phyloP scores from a whole-genome alignment of 2,113 vertebrate genomes.

The Empidonax traillii region DNA sequence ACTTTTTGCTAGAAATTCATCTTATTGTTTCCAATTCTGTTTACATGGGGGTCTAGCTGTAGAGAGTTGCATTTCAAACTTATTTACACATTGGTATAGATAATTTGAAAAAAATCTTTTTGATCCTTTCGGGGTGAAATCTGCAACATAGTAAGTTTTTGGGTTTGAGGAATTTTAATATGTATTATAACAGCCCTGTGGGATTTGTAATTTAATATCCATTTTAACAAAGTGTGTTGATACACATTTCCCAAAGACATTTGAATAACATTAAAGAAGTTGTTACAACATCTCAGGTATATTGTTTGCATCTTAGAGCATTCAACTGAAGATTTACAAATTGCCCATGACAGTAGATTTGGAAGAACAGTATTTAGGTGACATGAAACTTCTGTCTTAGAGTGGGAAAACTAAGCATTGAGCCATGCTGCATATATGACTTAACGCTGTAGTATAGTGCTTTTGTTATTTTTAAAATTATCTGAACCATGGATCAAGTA shows the following conservation, averaged over 20 bases:
- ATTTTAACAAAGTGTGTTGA: background rate
- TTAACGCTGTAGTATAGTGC: accelerated
- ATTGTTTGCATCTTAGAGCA: background rate
- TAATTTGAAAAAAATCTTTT: background rate
- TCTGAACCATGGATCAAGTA: background rate
- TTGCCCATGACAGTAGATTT: background rate
- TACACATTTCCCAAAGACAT: background rate
- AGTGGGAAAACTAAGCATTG: background rate
- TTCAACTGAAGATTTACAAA: background rate
- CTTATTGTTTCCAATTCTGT: background rate
- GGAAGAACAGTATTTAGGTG: background rate
- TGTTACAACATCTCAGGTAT: background rate
- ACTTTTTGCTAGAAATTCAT: background rate
- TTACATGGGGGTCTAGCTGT: background rate
- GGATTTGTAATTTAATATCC: background rate
- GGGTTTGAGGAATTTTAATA: background rate
- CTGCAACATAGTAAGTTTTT: background rate
- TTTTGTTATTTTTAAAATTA: background rate
- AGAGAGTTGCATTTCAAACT: background rate
- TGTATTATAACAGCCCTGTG: background rate
- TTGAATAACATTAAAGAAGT: background rate
- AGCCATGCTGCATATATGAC: background rate
- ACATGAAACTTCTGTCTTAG: background rate
- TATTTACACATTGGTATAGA: background rate
- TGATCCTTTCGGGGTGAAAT: background rate